Evolutionary conservation across 2,797 vertebrate species (phyloP), one percentile per base, ranked within the genome.

Genomic region (Chanos chanos): DNA sequence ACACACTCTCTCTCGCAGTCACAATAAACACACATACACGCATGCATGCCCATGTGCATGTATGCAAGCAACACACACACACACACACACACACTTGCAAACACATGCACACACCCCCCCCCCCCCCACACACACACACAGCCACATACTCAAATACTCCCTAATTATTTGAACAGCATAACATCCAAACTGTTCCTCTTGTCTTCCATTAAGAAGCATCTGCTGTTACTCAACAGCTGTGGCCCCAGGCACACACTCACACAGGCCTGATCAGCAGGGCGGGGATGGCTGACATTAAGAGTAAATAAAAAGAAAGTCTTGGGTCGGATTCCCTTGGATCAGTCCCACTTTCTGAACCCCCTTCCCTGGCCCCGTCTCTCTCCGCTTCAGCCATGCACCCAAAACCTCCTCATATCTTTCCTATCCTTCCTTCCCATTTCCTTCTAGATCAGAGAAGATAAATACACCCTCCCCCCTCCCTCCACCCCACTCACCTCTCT

Each of bases 221-320:
- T 87, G 83, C 75, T 81, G 74, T 84, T 85, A 82, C 76, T 84
- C 78, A 83, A 70, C 76, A 72, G 67, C 61, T n/a, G 25, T 67
- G 56, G 62, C 50, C 69, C 49, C 39, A n/a, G 64, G 76, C n/a
- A n/a, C n/a, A n/a, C n/a, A 79, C 77, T 1, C 64, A 77, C 70
- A 3, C 9, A 36, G 49, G 69, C 83, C 70, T 61, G 73, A 83
- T 77, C 34, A 71, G 75, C 68, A 66, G 41, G 76, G 77, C 71
- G 78, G 76, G 77, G 78, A 77, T 63, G 68, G 66, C 50, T 63
- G 67, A 77, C 69, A 77, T 75, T 56, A 76, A 77, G 50, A 77
- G 52, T 62, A 72, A 59, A 55, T 75, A 67, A 57, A 66, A 58
- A 69, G 71, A 70, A 81, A 66, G 60, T 80, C 7, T 40, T 58